phyloP scores from a whole-genome alignment of 2,888 invertebrate species.

The Stomorhina lunata region DNA sequence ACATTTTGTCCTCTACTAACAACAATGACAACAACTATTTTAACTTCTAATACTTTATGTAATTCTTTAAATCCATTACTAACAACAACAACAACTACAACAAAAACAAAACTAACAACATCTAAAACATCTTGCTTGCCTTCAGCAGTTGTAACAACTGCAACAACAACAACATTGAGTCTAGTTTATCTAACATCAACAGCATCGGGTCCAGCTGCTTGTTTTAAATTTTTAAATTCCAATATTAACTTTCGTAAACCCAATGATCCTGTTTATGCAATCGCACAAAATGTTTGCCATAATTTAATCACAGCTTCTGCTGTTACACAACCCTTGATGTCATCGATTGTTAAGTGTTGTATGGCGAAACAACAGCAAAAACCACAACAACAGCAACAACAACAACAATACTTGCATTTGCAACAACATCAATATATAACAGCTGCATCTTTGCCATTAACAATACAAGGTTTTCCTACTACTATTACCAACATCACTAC shows the following conservation, averaged over 20 bases:
- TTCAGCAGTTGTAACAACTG: conserved; percentile 11
- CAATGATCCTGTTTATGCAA: conserved; percentile 77
- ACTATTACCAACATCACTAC: too few species aligned
- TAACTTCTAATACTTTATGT: conserved; percentile 61
- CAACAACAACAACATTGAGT: conserved; percentile 28
- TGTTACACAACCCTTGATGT: conserved; percentile 74
- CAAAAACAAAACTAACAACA: too few species aligned
- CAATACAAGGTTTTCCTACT: conserved; percentile 24
- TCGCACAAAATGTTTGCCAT: conserved; percentile 77
- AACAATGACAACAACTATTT: conserved; percentile 46
- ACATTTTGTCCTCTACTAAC: conserved; percentile 33
- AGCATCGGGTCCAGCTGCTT: conserved; percentile 38
- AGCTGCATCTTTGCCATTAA: conserved; percentile 23
- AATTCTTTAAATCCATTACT: conserved; percentile 54
- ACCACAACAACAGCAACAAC: conserved; percentile 56
- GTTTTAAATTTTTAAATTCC: conserved; percentile 64
- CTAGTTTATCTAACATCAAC: conserved; percentile 36
- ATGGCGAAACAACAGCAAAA: conserved; percentile 50
- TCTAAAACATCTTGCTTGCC: neutral
- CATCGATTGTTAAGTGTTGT: conserved; percentile 70
- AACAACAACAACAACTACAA: conserved; percentile 41
- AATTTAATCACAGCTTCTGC: conserved; percentile 74
- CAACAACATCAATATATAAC: conserved; percentile 45
- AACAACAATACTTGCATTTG: conserved; percentile 54
- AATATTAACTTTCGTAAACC: conserved; percentile 67